Conservation (phyloP, 2,797 vertebrate species). For the Leptoclinus maculatus region DNA sequence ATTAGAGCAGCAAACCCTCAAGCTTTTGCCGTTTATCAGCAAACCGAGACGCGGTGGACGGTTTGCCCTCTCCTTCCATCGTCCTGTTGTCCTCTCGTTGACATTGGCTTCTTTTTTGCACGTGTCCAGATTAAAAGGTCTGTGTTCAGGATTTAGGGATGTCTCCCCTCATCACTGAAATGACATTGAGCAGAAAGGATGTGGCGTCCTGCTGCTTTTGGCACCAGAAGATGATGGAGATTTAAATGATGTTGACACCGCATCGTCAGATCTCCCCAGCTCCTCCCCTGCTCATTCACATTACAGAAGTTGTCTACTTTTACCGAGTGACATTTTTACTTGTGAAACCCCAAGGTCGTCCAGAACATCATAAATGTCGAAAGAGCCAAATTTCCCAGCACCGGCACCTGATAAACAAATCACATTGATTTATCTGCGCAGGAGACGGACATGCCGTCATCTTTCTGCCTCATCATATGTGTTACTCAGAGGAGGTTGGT, state of each 20-base stretch:
- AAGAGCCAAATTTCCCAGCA: not conserved
- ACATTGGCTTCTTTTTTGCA: slow-evolving; percentile 35
- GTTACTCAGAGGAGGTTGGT: slow-evolving; percentile 26
- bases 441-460: not conserved
- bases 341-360: slow-evolving; percentile 25
- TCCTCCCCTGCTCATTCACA: not conserved
- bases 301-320: not conserved
- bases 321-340: not conserved
- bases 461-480: not conserved
- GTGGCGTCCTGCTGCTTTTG: slow-evolving; percentile 5
- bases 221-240: not conserved
- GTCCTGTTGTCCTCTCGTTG: slow-evolving; percentile 37
- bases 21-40: slow-evolving; percentile 21
- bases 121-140: not conserved
- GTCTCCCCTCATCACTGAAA: not conserved
- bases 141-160: not conserved
- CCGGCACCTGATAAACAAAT: not conserved
- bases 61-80: not conserved
- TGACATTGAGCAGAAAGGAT: slow-evolving; percentile 31
- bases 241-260: not conserved
- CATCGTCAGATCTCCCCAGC: not conserved
- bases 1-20: slow-evolving; percentile 43
- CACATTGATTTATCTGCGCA: not conserved
- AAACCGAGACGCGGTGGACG: not conserved
- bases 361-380: not conserved